Base-by-base conservation (phyloP, 2,113 vertebrate genomes). In the Craseonycteris thonglongyai region DNA sequence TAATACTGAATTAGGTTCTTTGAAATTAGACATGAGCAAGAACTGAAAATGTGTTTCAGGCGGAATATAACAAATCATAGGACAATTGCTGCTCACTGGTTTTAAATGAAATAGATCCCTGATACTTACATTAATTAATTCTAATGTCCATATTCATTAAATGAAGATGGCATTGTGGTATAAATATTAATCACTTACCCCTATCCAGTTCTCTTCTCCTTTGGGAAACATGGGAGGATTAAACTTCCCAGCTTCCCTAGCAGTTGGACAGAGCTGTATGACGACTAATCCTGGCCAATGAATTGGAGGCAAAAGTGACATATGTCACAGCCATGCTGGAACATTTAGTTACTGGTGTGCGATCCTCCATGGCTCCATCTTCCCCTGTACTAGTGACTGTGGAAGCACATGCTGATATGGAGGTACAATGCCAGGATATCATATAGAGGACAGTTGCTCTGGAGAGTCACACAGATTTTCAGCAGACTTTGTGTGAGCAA, bases 1-100 rank as follows among this genome's bases (percentile, higher is more conserved):
- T 84, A 33, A 76, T 81, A 90, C 35, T 72, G 63, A 61, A 94
- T 72, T 75, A 93, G 89, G 38, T 85, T 78, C 42, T 94, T 80
- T 94, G 61, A 66, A 92, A 79, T 82, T 76, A 91, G 84, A 88
- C 66, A 90, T 38, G 15, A 87, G 19, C 45, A 42, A 47, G 15
- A 56, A 81, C 61, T 90, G n/a, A 94, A 80, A 92, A 15, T 61
- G n/a, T 82, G 21, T 78, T 83, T 94, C 78, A 76, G 49, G 59
- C 22, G 30, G 22, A 42, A 26, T 71, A 72, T 15, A 66, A 93
- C 18, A 93, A 76, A 90, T 58, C 72, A 92, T 6, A 76, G 28
- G n/a, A 47, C 65, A 94, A 59, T 76, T 18, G 28, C 19, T 76
- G 19, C 30, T 92, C 26, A 63, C 26, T 88, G 51, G 56, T 68